Conservation (phyloP, 2,113 vertebrate genomes). For the Deroptyus accipitrinus region DNA sequence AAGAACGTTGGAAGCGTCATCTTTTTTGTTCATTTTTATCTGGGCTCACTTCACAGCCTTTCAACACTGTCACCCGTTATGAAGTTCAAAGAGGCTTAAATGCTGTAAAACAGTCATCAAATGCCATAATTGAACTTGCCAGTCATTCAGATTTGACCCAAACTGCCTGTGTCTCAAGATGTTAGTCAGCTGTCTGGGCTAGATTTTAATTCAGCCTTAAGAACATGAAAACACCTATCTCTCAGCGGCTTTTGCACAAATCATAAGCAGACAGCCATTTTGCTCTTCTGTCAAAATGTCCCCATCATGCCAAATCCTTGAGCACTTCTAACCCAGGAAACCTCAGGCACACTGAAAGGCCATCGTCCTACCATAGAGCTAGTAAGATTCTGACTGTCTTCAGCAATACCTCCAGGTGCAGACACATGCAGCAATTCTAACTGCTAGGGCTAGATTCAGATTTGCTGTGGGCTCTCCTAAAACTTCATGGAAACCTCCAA, state of each 20-base stretch:
- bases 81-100: constrained; percentile 52
- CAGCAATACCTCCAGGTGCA: background rate
- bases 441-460: background rate
- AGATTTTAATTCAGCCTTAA: background rate
- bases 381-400: background rate
- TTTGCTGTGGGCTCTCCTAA: background rate
- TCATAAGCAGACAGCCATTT: background rate
- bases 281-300: background rate
- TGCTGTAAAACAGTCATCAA: constrained; percentile 49
- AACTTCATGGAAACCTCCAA: background rate
- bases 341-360: background rate
- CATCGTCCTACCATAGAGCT: background rate
- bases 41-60: constrained; percentile 35
- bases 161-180: constrained; percentile 29
- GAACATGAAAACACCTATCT: background rate
- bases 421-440: background rate
- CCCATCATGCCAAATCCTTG: fast-evolving
- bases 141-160: constrained; percentile 54
- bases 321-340: background rate
- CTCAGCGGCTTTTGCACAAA: background rate
- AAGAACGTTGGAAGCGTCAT: background rate
- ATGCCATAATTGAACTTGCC: constrained; percentile 57
- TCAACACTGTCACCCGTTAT: constrained; percentile 23
- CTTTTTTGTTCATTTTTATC: constrained; percentile 20
- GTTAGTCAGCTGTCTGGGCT: constrained; percentile 27